Percentiles rank a stretch among this genome's conserved stretches.
Evolutionary conservation across 2,888 invertebrate species (phyloP).

Genomic region (Drosophila barbarae): DNA sequence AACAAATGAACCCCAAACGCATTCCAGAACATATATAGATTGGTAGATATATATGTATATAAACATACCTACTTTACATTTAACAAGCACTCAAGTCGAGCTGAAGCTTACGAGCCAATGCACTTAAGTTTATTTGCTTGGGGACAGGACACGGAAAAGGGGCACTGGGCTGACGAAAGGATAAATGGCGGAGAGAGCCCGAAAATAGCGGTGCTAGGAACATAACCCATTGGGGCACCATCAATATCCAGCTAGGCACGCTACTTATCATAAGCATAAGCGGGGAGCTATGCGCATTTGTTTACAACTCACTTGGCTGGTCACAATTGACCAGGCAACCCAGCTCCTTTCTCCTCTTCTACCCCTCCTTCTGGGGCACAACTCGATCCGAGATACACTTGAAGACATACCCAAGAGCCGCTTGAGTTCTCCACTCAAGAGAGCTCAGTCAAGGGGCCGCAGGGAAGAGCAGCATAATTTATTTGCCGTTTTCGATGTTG

Average conservation of each 20-base stretch:
- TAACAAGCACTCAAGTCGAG: constrained; percentile 50
- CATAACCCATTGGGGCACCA: constrained; percentile 32
- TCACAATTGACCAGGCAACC: constrained; percentile 59
- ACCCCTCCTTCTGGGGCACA: constrained; percentile 48
- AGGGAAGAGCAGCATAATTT: constrained; percentile 29
- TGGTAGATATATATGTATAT: background rate
- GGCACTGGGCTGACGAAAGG: background rate
- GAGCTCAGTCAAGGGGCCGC: constrained; percentile 18
- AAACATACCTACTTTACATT: constrained; percentile 56
- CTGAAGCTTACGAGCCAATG: constrained; percentile 49
- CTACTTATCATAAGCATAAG: constrained; percentile 44
- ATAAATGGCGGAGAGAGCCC: constrained; percentile 10
- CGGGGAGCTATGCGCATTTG: constrained; percentile 44
- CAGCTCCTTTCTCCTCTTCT: constrained; percentile 3
- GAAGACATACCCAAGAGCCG: constrained; percentile 24
- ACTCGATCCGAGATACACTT: constrained; percentile 57
- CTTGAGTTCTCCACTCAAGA: constrained; percentile 34
- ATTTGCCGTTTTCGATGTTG: constrained; percentile 26
- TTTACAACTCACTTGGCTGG: constrained; percentile 66
- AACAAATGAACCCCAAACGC: constrained; percentile 32
- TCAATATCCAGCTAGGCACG: constrained; percentile 33
- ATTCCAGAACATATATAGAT: constrained; percentile 10
- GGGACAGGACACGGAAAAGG: constrained; percentile 42
- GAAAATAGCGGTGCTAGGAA: constrained; percentile 12
- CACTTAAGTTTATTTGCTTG: constrained; percentile 69